Evolutionary conservation across 1,140 invertebrate genomes (phyloP).

Genomic region (Drosophila sturtevanti): DNA sequence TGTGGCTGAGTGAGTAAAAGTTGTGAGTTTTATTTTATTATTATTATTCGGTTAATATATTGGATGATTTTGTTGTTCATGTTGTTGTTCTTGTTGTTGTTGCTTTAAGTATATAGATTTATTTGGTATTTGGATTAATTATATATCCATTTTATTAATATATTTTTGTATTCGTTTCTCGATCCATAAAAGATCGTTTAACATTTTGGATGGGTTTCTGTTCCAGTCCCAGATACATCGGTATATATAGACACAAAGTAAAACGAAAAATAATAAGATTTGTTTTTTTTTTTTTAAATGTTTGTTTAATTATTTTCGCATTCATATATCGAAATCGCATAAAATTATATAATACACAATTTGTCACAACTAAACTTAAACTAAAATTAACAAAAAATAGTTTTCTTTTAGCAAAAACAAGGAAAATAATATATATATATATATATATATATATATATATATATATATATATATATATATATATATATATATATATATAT

Average conservation of each 20-base stretch:
- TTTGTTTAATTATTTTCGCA: slow-evolving; percentile 60
- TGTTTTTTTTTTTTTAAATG: slow-evolving; percentile 15
- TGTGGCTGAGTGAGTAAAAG: slow-evolving; percentile 46
- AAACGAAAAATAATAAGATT: slow-evolving; percentile 22
- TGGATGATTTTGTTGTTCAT: slow-evolving; percentile 54
- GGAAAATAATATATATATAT: slow-evolving; percentile 57
- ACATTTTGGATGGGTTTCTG: slow-evolving; percentile 69
- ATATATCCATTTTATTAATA: slow-evolving; percentile 49
- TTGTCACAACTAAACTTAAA: slow-evolving; percentile 77
- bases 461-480: slow-evolving; percentile 19
- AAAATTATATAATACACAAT: slow-evolving; percentile 80
- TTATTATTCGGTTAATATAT: slow-evolving; percentile 15
- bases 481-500: slow-evolving; percentile 27
- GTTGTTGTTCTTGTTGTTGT: slow-evolving; percentile 30
- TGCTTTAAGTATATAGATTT: slow-evolving; percentile 69
- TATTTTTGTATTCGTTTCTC: slow-evolving; percentile 31
- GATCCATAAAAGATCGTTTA: slow-evolving; percentile 45
- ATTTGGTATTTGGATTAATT: slow-evolving; percentile 36
- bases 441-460: slow-evolving; percentile 27
- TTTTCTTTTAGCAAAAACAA: slow-evolving; percentile 34
- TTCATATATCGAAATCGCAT: slow-evolving; percentile 75
- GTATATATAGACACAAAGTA: slow-evolving; percentile 10
- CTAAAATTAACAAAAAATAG: slow-evolving; percentile 69
- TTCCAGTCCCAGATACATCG: slow-evolving; percentile 25
- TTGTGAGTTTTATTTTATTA: slow-evolving; percentile 22